These are phyloP conservation scores for Pogona vitticeps DNA, from an alignment of 2,113 vertebrate species.

Conservation along the genomic window DNA sequence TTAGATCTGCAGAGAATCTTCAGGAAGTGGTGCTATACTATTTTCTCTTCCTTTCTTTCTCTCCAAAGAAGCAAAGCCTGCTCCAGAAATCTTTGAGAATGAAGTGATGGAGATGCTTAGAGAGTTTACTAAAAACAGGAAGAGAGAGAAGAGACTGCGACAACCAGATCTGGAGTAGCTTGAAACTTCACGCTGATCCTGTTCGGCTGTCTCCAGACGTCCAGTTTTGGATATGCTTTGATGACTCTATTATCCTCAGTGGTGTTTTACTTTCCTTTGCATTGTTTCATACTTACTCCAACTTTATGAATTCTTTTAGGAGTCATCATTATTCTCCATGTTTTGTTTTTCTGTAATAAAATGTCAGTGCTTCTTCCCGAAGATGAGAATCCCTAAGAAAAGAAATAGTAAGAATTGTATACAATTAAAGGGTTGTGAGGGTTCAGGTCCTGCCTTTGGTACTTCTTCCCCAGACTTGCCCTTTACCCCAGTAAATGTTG, in stretches of 20 bases:
- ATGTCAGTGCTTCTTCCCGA: background rate
- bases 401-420: background rate
- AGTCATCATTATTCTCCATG: background rate
- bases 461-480: too few relatives aligned
- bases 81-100: slow-evolving; percentile 72
- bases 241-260: accelerated
- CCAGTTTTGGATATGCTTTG: background rate
- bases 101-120: slow-evolving; percentile 87
- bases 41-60: background rate
- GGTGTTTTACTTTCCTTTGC: accelerated
- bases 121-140: slow-evolving; percentile 91
- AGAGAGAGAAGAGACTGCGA: slow-evolving; percentile 80
- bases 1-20: accelerated
- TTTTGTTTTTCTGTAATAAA: slow-evolving; percentile 41
- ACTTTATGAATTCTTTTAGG: background rate
- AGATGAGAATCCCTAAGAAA: background rate
- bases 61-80: slow-evolving; percentile 71
- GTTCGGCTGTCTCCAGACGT: accelerated
- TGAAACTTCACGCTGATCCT: slow-evolving; percentile 41
- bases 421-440: too few relatives aligned
- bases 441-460: too few relatives aligned
- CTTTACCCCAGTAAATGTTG: too few relatives aligned
- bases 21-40: accelerated
- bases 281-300: accelerated
- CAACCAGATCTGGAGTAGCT: slow-evolving; percentile 82